Evolutionary conservation across 2,113 vertebrate genomes (phyloP), one percentile per base, ranked within the genome.

Genomic region (Hemichromis elongatus): DNA sequence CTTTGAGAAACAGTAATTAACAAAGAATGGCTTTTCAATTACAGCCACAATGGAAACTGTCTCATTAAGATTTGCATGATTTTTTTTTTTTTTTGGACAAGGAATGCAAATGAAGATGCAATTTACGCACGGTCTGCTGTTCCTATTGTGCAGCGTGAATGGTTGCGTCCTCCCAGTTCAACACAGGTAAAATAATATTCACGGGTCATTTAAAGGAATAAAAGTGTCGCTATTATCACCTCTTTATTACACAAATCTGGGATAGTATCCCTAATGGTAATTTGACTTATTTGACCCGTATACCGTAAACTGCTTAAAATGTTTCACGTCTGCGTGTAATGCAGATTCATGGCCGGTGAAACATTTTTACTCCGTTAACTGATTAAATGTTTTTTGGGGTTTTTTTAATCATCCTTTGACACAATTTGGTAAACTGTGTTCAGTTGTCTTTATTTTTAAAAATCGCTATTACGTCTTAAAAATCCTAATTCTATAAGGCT

Each of bases 11-110:
- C 89, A 92, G 92, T 94, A 95, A 96, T 96, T 96, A 96, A 95
- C 93, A 93, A 92, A 93, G 89, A 94, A 93, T 93, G 88, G 91
- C 77, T 95, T 95, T 96, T 96, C 94, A 96, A 95, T 95, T 93
- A 96, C 91, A 88, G 80, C 50, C 86, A 96, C 96, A 96, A 96
- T 94, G 78, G 94, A 92, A 89, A 93, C 91, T 92, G 95, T 94
- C 95, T 96, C 95, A 95, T 96, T 96, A 95, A 94, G 95, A 96
- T 96, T 95, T 95, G 94, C 95, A 94, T 95, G 93, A 95, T 96
- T 95, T 88, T 87, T 73, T 33, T 45, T 45, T 45, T 47, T 70
- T 61, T 94, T 94, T 84, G 88, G 91, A 93, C 86, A 84, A 80
- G 88, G 89, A 93, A 96, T 96, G 95, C 94, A 96, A 96, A 96